A percentile compares a stretch with the other conserved stretches of the same genome.
Evolutionary conservation across 2,797 vertebrate genomes (phyloP).

Genomic region (Lutjanus campechanus): DNA sequence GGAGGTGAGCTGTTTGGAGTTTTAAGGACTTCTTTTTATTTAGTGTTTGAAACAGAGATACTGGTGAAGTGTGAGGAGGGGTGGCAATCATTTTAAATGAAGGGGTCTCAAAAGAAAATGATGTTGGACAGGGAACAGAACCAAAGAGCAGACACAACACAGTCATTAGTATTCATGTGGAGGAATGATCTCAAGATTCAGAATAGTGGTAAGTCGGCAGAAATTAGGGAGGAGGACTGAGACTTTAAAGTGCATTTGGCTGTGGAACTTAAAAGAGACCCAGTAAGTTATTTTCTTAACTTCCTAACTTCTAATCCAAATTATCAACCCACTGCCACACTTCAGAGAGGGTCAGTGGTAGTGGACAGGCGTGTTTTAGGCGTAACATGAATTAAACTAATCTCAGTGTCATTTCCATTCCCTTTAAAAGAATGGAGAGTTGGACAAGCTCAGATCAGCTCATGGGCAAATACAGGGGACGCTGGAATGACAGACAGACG

Average conservation of each 20-base stretch:
- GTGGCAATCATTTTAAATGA: slow-evolving; percentile 43
- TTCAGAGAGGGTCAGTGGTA: neutral
- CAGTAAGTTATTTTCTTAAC: neutral
- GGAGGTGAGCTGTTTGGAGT: slow-evolving; percentile 84
- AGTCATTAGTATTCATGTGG: slow-evolving; percentile 8
- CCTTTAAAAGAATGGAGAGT: too few species aligned
- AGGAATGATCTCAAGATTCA: neutral
- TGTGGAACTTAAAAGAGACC: neutral
- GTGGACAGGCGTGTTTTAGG: neutral
- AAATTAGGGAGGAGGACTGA: slow-evolving; percentile 4
- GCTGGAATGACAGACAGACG: too few species aligned
- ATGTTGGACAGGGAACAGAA: slow-evolving; percentile 8
- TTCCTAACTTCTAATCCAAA: neutral
- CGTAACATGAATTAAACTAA: too few species aligned
- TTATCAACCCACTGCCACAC: too few species aligned
- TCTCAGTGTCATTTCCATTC: too few species aligned
- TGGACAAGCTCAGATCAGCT: too few species aligned
- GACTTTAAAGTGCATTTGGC: neutral
- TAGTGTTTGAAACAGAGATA: slow-evolving; percentile 90
- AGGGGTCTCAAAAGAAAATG: slow-evolving; percentile 5
- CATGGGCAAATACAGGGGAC: too few species aligned
- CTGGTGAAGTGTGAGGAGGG: slow-evolving; percentile 81
- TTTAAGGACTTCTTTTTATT: slow-evolving; percentile 88
- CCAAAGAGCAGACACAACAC: neutral
- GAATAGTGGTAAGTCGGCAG: neutral